Evolutionary conservation across 2,888 invertebrate genomes (phyloP).

Genomic region (Dendrolimus houi): DNA sequence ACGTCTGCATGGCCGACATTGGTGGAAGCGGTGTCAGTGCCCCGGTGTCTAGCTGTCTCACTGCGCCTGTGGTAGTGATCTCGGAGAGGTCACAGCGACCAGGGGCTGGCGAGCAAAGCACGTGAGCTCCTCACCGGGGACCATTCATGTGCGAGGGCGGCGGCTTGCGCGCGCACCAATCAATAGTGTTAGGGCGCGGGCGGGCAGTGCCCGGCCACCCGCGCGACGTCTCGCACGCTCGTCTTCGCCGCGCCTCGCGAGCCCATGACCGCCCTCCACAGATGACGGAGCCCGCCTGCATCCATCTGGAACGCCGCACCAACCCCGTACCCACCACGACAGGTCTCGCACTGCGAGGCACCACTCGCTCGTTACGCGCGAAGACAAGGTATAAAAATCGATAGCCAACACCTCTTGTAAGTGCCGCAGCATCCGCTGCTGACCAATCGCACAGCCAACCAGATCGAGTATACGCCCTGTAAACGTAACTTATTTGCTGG

Average conservation of each 20-base stretch:
- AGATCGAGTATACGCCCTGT: slow-evolving; percentile 3
- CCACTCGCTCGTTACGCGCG: slow-evolving; percentile 33
- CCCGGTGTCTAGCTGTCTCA: neutral
- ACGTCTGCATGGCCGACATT: too few species aligned
- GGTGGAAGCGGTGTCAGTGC: slow-evolving; percentile 13
- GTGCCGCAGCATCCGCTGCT: slow-evolving; percentile 39
- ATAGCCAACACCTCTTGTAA: slow-evolving; percentile 30
- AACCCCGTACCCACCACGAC: slow-evolving; percentile 53
- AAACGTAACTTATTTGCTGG: neutral
- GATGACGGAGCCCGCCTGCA: slow-evolving; percentile 74
- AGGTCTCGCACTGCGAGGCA: slow-evolving; percentile 35
- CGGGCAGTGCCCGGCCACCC: slow-evolving; percentile 63
- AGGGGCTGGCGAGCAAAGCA: slow-evolving; percentile 53
- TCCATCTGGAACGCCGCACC: slow-evolving; percentile 44
- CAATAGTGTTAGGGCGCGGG: slow-evolving; percentile 40
- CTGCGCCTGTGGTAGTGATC: neutral
- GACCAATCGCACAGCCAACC: slow-evolving; percentile 24
- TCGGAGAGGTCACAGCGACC: slow-evolving; percentile 29
- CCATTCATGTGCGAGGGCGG: slow-evolving; percentile 63
- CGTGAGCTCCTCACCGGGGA: slow-evolving; percentile 66
- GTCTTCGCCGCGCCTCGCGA: slow-evolving; percentile 29
- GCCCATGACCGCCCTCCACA: slow-evolving; percentile 68
- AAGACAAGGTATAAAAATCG: slow-evolving; percentile 64
- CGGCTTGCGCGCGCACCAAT: slow-evolving; percentile 64
- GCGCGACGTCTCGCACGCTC: slow-evolving; percentile 56